Evolutionary conservation across 2,888 invertebrate genomes (phyloP).

Genomic region (Endomychus coccineus): DNA sequence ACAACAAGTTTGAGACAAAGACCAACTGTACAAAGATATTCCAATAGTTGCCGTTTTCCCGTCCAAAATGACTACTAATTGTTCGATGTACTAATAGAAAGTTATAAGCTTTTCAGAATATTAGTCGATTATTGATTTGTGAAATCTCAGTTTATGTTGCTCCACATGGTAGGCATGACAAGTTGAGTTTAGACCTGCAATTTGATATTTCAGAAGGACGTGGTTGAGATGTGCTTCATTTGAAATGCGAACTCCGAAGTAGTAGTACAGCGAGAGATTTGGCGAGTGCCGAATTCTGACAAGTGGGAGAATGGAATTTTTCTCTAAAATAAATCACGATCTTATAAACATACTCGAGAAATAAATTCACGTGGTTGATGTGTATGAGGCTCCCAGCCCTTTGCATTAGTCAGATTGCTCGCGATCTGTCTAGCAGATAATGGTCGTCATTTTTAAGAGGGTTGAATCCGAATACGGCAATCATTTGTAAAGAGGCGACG

Average conservation of each 20-base stretch:
- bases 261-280: slow-evolving; percentile 3
- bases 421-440: slow-evolving; percentile 41
- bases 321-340: slow-evolving; percentile 36
- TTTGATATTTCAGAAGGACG: too few relatives aligned
- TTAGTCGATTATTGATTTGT: too few relatives aligned
- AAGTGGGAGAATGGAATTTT: slow-evolving; percentile 19
- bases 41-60: too few relatives aligned
- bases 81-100: too few relatives aligned
- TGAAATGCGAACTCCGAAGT: slow-evolving; percentile 5
- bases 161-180: too few relatives aligned
- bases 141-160: too few relatives aligned
- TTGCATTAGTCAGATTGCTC: slow-evolving; percentile 44
- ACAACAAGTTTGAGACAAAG: too few relatives aligned
- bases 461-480: slow-evolving; percentile 36
- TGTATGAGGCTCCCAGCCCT: slow-evolving; percentile 28
- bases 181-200: too few relatives aligned
- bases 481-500: slow-evolving; percentile 40
- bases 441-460: slow-evolving; percentile 44
- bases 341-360: slow-evolving; percentile 36
- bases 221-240: not conserved
- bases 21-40: too few relatives aligned
- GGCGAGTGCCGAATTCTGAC: slow-evolving; percentile 13
- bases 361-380: slow-evolving; percentile 30
- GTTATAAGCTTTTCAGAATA: too few relatives aligned
- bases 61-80: too few relatives aligned